Evolutionary conservation across 2,797 vertebrate genomes (phyloP), one percentile per base, ranked within the genome.

Genomic region (Orientallactaga sibirica): DNA sequence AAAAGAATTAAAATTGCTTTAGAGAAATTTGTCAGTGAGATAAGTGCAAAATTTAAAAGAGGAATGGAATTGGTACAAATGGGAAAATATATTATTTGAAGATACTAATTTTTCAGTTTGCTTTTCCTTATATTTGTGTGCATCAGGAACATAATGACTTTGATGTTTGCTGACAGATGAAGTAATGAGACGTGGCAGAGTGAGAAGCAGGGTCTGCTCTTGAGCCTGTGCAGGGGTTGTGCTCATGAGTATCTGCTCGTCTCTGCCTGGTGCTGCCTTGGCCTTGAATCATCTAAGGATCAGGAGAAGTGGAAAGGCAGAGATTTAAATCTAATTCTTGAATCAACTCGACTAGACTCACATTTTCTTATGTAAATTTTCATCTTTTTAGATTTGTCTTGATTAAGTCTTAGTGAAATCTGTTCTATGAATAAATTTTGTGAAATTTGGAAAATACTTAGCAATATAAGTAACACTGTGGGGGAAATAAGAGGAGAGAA

Each of bases 51-150:
- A 43, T 86, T 85, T 85, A 75, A 74, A 70, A 70, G 61, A 90
- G 19, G 78, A 74, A 55, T 93, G 27, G 33, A 91, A 90, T 93
- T 93, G 33, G 33, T 74, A 2, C 58, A 93, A 66, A 82, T 94
- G 73, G 93, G 95, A 96, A 95, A 96, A 87, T 52, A 83, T 64
- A 94, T 94, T 76, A 84, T 93, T 96, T 96, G 37, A 97, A 97
- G 93, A 62, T 73, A 20, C 58, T 91, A 76, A 92, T 91, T 93
- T 93, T 97, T 90, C 74, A 86, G 37, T 90, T 73, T 95, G 2
- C 5, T 52, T 97, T 79, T 94, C 93, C 93, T 94, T 97, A 73
- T 90, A 92, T 97, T 89, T 96, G 95, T 94, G 37, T 48, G 10
- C 14, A 24, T 91, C 95, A 79, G 95, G 94, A 92, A 90, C 52